phyloP scores from a whole-genome alignment of 2,113 vertebrate species.

The Amphilophus citrinellus region DNA sequence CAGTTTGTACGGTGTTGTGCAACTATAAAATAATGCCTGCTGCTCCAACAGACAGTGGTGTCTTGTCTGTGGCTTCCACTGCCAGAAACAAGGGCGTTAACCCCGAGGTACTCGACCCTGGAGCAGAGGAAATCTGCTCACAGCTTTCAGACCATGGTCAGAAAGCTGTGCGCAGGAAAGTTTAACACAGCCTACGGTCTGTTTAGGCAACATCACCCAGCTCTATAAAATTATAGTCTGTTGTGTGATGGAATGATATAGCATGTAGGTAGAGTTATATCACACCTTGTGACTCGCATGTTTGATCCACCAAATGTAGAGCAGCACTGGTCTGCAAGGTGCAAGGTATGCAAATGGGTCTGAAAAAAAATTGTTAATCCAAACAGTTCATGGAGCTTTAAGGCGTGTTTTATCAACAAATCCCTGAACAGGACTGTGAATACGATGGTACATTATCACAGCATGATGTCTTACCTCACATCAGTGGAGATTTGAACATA shows the following conservation, averaged over 20 bases:
- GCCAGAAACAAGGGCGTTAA: no score
- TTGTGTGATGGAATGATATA: neutral
- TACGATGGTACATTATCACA: neutral
- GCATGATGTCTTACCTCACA: conserved; percentile 43
- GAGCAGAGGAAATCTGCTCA: no score
- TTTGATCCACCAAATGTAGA: conserved; percentile 44
- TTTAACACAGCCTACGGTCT: neutral
- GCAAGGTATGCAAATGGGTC: conserved; percentile 83
- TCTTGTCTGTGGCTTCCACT: no score
- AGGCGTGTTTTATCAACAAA: neutral
- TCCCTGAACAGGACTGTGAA: neutral
- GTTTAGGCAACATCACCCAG: neutral
- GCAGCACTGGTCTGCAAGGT: conserved; percentile 75
- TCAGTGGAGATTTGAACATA: neutral
- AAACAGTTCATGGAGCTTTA: neutral
- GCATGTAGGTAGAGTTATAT: neutral
- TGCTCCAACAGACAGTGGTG: no score
- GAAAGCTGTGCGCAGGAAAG: no score
- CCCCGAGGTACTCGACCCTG: no score
- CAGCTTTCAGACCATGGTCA: no score
- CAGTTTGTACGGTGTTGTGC: no score
- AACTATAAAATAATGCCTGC: no score
- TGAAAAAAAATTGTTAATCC: conserved; percentile 20
- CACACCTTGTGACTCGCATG: conserved; percentile 76
- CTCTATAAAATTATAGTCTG: neutral